These are phyloP conservation scores for Clunio marinus DNA, from an alignment of 2,888 invertebrate genomes.

Conservation along the genomic window DNA sequence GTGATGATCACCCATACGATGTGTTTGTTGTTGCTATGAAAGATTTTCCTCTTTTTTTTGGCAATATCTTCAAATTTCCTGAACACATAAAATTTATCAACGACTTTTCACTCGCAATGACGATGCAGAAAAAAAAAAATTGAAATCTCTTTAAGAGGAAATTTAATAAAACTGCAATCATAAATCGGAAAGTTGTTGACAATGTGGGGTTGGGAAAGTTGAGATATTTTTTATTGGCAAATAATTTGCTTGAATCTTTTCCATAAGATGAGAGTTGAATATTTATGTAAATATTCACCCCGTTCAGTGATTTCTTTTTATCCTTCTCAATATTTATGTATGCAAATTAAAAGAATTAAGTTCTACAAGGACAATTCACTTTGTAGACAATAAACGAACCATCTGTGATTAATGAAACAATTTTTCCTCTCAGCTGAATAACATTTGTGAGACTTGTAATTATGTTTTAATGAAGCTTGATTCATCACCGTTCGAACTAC, in stretches of 20 bases:
- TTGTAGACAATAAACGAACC: conserved; percentile 17
- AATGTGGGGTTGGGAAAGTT: background rate
- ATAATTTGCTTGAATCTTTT: background rate
- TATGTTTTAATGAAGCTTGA: conserved; percentile 37
- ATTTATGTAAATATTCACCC: conserved; percentile 22
- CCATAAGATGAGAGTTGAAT: conserved; percentile 1
- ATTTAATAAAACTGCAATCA: conserved; percentile 38
- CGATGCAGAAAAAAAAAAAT: background rate
- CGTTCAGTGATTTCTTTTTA: background rate
- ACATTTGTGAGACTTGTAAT: conserved; percentile 39
- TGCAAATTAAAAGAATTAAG: conserved; percentile 32
- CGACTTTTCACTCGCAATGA: too few relatives aligned
- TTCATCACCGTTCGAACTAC: background rate
- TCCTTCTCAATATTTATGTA: conserved; percentile 27
- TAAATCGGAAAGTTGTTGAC: background rate
- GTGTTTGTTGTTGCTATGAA: background rate
- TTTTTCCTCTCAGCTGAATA: background rate
- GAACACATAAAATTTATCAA: conserved; percentile 10
- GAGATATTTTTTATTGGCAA: background rate
- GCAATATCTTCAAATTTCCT: background rate
- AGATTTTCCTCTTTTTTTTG: background rate
- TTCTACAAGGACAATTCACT: background rate
- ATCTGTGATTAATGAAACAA: conserved; percentile 35
- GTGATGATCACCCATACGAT: background rate
- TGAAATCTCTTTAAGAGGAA: conserved; percentile 14